phyloP scores from a whole-genome alignment of 2,797 vertebrate species.

The Anabas testudineus region DNA sequence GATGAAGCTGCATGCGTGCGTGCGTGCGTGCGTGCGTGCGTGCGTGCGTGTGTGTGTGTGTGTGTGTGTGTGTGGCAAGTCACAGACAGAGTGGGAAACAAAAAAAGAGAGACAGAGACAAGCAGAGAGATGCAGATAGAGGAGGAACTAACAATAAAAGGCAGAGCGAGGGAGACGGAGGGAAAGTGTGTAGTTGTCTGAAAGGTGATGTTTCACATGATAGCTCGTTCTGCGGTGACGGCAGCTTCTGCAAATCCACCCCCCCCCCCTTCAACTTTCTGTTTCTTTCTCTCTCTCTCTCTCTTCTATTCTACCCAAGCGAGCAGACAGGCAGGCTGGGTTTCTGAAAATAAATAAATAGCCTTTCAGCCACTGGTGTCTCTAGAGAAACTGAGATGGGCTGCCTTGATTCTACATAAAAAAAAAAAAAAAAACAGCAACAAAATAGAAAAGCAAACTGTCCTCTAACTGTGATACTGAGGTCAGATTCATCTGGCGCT shows the following conservation, averaged over 20 bases:
- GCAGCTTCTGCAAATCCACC: conserved; percentile 44
- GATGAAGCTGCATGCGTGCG: conserved; percentile 7
- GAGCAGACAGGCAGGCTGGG: conserved; percentile 13
- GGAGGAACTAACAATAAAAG: conserved; percentile 42
- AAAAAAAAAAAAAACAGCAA: no score
- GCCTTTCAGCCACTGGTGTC: conserved; percentile 41
- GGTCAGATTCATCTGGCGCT: conserved; percentile 12
- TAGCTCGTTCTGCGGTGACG: conserved; percentile 30
- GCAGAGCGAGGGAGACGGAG: conserved; percentile 22
- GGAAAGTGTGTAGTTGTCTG: conserved; percentile 16
- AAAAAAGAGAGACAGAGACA: conserved; percentile 37
- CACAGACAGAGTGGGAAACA: conserved; percentile 12
- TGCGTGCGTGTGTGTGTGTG: conserved; percentile 1
- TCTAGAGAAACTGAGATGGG: conserved; percentile 23
- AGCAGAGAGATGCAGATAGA: conserved; percentile 21
- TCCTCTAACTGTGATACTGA: conserved; percentile 4
- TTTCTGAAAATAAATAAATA: conserved; percentile 52
- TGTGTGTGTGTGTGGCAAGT: not conserved
- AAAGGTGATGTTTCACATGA: conserved; percentile 61
- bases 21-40: conserved; percentile 2
- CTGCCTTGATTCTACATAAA: conserved; percentile 16
- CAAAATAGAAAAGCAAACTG: conserved; percentile 16
- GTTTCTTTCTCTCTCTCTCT: no score
- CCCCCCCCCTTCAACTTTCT: conserved; percentile 1
- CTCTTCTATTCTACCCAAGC: not conserved